A percentile compares a stretch with the other conserved stretches of the same genome.
Evolutionary conservation across 2,113 vertebrate genomes (phyloP).

Genomic region (Alces alces): DNA sequence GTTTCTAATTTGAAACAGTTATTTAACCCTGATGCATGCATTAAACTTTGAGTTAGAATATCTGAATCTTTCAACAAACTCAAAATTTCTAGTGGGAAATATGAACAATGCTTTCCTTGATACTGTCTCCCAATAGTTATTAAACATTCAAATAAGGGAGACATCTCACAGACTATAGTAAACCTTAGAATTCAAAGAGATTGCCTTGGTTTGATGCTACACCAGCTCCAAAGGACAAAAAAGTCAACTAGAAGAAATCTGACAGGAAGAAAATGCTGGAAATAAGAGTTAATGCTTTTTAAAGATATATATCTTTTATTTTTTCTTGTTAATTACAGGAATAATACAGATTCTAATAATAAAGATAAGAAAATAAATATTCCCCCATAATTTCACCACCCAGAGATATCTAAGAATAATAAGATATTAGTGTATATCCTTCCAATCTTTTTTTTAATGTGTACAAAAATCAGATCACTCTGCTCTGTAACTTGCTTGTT

Average conservation of each 20-base stretch:
- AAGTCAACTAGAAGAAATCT: background rate
- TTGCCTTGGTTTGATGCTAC: background rate
- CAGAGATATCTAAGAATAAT: background rate
- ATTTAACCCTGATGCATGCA: conserved; percentile 24
- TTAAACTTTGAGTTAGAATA: background rate
- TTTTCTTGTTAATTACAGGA: background rate
- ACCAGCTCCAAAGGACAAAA: background rate
- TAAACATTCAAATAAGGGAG: background rate
- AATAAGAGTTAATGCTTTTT: background rate
- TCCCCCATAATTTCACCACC: background rate
- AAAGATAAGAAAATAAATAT: background rate
- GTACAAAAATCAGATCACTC: background rate
- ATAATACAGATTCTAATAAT: background rate
- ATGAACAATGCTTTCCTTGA: background rate
- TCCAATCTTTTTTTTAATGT: background rate
- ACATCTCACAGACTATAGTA: background rate
- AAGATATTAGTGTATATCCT: background rate
- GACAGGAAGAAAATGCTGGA: background rate
- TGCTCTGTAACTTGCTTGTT: background rate
- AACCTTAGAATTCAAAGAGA: background rate
- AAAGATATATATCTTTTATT: background rate
- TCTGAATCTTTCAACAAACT: background rate
- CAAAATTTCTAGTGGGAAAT: background rate
- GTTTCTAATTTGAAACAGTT: conserved; percentile 46
- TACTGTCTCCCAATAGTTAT: background rate